Evolutionary conservation across 2,113 vertebrate species (phyloP), one percentile per base, ranked within the genome.

Genomic region (Ardeotis arabs): DNA sequence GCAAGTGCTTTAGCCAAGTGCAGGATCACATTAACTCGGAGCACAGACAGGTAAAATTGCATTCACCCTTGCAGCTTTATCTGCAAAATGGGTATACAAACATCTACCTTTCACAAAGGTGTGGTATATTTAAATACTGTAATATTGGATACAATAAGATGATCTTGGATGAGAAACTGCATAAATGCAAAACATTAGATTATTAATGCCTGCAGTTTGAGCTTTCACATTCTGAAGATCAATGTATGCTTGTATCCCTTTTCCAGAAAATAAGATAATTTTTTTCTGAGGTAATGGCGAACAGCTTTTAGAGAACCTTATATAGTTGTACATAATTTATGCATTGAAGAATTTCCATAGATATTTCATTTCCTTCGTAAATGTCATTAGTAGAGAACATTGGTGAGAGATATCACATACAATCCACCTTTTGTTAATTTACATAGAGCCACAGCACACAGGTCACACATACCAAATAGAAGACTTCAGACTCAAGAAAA

Each of bases 371-470:
- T 87, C 37, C 31, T 80, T 86, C 8, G 0, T 59, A 94, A 78
- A 96, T 70, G 55, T 39, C 93, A 74, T 39, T 41, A 58, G 4
- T 9, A 75, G 52, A 47, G 49, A 87, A 12, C 33, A 66, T 3
- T 69, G 55, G 49, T 5, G 9, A 62, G 41, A 66, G 18, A 31
- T 47, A 53, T 2, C 59, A 74, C 58, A 41, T 39, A 76, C 62
- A 90, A 78, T 89, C 33, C 35, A 93, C 79, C 33, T 86, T 80
- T 81, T 90, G 83, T 90, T 81, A 90, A 64, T 60, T 88, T 86
- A 63, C 14, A 4, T 33, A 39, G 21, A 70, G 55, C 10, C 47
- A 49, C 37, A 63, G 55, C 1, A 69, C 63, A 55, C 50, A 77
- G 85, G 52, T 80, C 84, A 79, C 63, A 93, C 41, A 63, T 6